Base-by-base conservation (phyloP, 2,888 invertebrate genomes). In the Drosophila macrospina region DNA sequence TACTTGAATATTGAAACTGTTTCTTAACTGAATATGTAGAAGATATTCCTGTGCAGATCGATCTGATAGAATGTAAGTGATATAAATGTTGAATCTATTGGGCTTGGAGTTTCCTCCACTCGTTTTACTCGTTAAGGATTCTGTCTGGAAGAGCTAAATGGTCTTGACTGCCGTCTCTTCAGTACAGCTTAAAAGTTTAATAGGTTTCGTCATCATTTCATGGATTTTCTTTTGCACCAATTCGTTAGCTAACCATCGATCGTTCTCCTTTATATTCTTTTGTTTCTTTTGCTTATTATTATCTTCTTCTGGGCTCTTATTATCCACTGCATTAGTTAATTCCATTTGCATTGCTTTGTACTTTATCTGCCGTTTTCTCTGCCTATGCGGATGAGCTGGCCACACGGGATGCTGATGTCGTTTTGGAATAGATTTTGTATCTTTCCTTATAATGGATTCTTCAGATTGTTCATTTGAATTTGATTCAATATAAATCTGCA, bases 161-260 rank as follows among this genome's bases (percentile, higher is more conserved):
- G n/a, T 44, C 16, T 26, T 1, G 2, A 42, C 0, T 16, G 10
- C 7, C 6, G 11, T 32, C 5, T 1, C 16, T 28, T 6, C 20
- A 15, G 26, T 6, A 4, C 0, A 52, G 10, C 5, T 34, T 10
- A 76, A 30, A 0, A 82, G 69, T n/a, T 61, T 59, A 11, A 81
- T 60, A 0, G 81, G 81, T 37, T 82, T 85, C 2, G 13, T 51
- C 81, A 73, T 85, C 67, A 82, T 82, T 48, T 79, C 76, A 0
- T 54, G 34, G 8, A 81, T 59, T 45, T 78, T 36, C 5, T 51
- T 50, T 39, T 70, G 16, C 5, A 78, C 51, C 13, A 15, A 6
- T 4, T 63, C 24, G 13, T 73, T 78, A 7, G 13, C 37, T 32
- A 61, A 50, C 73, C 68, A 60, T 20, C 13, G 20, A 13, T 57